Conservation (phyloP, 2,113 vertebrate species). For the Lepus timidus region DNA sequence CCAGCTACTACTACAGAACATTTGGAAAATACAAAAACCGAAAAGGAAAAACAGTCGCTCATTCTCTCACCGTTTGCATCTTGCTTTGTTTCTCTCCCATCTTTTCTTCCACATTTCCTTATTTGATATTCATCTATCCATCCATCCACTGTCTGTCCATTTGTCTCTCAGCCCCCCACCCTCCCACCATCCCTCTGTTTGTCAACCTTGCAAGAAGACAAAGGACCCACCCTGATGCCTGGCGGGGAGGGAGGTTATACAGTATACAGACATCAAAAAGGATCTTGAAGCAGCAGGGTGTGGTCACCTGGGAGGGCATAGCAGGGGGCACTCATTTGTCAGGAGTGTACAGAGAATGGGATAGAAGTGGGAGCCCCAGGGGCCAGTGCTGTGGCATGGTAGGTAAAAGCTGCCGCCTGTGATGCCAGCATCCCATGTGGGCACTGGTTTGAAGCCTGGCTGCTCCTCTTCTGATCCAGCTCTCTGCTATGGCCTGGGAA, state of each 20-base stretch:
- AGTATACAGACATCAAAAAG: not conserved
- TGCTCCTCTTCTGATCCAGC: no score
- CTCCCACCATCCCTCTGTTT: not conserved
- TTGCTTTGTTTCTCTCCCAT: not conserved
- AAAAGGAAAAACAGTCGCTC: conserved; percentile 3
- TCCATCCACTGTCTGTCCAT: not conserved
- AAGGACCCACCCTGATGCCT: not conserved
- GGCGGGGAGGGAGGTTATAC: not conserved
- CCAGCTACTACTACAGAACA: not conserved
- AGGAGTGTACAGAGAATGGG: not conserved
- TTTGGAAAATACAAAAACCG: not conserved
- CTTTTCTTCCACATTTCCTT: not conserved
- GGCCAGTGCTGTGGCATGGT: no score
- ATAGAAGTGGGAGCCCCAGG: not conserved
- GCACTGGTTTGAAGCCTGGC: no score
- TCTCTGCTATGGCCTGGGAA: no score
- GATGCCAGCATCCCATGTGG: no score
- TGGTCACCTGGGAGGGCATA: not conserved
- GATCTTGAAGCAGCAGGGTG: not conserved
- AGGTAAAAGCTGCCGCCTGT: no score
- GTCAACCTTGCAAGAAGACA: not conserved
- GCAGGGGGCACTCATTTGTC: no score
- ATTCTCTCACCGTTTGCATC: not conserved
- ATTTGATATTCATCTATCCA: not conserved
- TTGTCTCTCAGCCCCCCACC: not conserved